phyloP scores from a whole-genome alignment of 2,797 vertebrate genomes.

The Acestrorhynchus altus region DNA sequence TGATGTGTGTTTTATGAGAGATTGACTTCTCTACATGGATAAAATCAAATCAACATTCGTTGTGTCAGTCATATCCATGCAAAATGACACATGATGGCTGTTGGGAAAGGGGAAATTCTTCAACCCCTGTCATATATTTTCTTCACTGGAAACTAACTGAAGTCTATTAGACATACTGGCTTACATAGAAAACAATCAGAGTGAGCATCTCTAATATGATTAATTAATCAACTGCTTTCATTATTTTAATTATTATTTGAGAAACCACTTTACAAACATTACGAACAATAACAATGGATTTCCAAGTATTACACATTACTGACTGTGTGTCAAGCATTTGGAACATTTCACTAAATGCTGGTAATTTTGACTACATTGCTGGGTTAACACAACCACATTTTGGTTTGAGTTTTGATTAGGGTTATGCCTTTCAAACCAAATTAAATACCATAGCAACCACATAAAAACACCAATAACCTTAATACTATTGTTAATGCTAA shows the following conservation, averaged over 20 bases:
- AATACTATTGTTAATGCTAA: too few relatives aligned
- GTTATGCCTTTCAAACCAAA: too few relatives aligned
- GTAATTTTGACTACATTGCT: too few relatives aligned
- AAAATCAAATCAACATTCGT: conserved; percentile 53
- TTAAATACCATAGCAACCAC: too few relatives aligned
- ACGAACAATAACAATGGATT: too few relatives aligned
- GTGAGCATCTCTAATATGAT: neutral
- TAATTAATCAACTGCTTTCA: too few relatives aligned
- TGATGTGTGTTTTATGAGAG: conserved; percentile 54
- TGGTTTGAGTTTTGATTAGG: too few relatives aligned
- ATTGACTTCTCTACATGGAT: conserved; percentile 47
- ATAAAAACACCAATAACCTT: too few relatives aligned
- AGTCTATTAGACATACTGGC: neutral
- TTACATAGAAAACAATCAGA: neutral
- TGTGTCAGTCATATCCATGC: conserved; percentile 50
- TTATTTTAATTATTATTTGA: neutral
- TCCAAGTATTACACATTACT: too few relatives aligned
- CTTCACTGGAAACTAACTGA: neutral
- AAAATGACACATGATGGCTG: conserved; percentile 51
- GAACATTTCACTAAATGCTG: too few relatives aligned
- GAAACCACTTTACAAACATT: neutral
- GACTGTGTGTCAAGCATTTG: too few relatives aligned
- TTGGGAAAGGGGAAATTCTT: conserved; percentile 28
- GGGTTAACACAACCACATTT: too few relatives aligned
- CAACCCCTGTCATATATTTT: conserved; percentile 39